Base-by-base conservation (phyloP, 2,888 invertebrate species). In the Cephus runcator region DNA sequence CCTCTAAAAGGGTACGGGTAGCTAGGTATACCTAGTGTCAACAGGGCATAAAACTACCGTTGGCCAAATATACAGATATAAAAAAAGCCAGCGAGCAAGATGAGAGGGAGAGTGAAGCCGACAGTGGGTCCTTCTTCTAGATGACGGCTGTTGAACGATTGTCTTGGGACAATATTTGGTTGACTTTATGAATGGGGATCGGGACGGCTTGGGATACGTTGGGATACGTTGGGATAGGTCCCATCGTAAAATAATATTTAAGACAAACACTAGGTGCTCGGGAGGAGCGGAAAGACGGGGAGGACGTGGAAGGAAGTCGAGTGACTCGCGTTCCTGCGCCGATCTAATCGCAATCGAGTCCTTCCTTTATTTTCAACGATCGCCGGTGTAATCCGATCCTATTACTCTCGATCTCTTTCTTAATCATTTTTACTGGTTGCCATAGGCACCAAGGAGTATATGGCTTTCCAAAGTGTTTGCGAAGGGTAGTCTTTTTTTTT, bases 91-190 rank as follows among this genome's bases (percentile, higher is more conserved):
- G 77, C 30, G 75, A 71, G 75, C 80, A 75, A 78, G 83, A 81
- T 81, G 81, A 79, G 75, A 68, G 69, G n/a, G 71, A n/a, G 15
- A 71, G 73, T 33, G 33, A 69, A 33, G 12, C 12, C 33, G 69
- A 30, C 69, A 69, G 69, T 69, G 69, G 69, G 30, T 30, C 69
- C 33, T 30, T 69, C 30, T 30, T 69, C 30, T 31, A 81, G 83
- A 85, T 81, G 84, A 79, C 69, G 79, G 82, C 83, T 78, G 83
- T 81, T 82, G 85, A 86, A 85, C 84, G 87, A 88, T 88, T 85
- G 83, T 83, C 82, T 79, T 83, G 83, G 75, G 85, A 87, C 83
- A 89, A 88, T 89, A 88, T 89, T 89, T 89, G 84, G 77, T 76
- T 78, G 83, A 83, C 79, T 84, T 82, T 73, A 79, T 86, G 85